phyloP scores from a whole-genome alignment of 2,797 vertebrate genomes.

The Pangasius krempfi region DNA sequence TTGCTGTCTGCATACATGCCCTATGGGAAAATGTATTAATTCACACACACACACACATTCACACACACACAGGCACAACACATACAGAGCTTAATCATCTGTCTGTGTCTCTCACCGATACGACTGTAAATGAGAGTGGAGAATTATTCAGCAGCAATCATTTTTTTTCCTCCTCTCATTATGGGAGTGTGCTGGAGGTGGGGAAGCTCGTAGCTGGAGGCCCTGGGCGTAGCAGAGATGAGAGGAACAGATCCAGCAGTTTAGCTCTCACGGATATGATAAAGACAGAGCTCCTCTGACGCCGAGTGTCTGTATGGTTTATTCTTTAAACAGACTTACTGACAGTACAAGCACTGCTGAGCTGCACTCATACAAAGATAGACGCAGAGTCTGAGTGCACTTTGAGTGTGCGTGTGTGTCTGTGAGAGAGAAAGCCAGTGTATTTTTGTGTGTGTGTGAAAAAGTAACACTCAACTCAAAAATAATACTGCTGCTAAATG shows the following conservation, averaged over 20 bases:
- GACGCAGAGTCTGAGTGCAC: not conserved
- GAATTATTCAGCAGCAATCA: conserved; percentile 66
- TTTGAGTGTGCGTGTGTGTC: conserved; percentile 7
- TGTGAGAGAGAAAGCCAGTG: not conserved
- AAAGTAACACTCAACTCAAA: conserved; percentile 21
- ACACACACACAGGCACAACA: conserved; percentile 23
- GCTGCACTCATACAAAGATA: conserved; percentile 34
- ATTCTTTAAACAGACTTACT: conserved; percentile 59
- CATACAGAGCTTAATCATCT: conserved; percentile 58
- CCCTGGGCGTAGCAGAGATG: conserved; percentile 40
- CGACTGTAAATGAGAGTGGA: conserved; percentile 65
- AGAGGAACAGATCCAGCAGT: conserved; percentile 47
- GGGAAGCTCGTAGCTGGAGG: conserved; percentile 63
- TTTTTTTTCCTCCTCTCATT: conserved; percentile 56
- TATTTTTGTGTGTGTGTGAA: not conserved
- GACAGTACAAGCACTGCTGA: conserved; percentile 47
- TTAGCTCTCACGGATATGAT: conserved; percentile 54
- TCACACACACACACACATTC: conserved; percentile 37
- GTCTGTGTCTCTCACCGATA: conserved; percentile 61
- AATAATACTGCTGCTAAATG: conserved; percentile 18
- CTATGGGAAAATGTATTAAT: conserved; percentile 55
- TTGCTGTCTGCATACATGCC: conserved; percentile 50
- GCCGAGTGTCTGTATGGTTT: conserved; percentile 57
- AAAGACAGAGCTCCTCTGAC: conserved; percentile 59
- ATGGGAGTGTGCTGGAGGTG: conserved; percentile 62